Base-by-base conservation (phyloP, 2,888 invertebrate species). In the Mythimna vitellina region DNA sequence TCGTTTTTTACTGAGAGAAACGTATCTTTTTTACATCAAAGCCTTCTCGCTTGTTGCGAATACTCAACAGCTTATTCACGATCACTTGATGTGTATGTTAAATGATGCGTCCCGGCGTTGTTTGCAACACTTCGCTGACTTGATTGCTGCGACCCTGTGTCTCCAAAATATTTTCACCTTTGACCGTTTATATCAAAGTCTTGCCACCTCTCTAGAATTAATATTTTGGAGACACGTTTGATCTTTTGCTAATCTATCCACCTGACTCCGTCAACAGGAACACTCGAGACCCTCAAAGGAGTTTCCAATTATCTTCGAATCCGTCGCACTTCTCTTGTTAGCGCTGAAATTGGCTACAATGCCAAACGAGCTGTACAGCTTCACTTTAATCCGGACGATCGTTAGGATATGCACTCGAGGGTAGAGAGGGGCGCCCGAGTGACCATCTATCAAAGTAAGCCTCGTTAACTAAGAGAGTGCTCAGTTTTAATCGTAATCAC, bases 381-480 rank as follows among this genome's bases (percentile, higher is more conserved):
- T 74, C 63, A 65, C 75, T 82, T 77, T 81, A 80, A 77, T 80
- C 73, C 73, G 71, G 75, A 70, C 73, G 79, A 76, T 85, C 86
- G 83, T 88, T 87, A 87, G 78, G 77, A 71, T 75, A 79, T 86
- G 83, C 85, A 76, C 83, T 85, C 80, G 58, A 80, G 71, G 74
- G 58, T 76, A 77, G 73, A 82, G 80, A 70, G 82, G 76, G 73
- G 77, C 35, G 32, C 64, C 78, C 77, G 81, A 82, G 82, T 85
- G 88, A 86, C 88, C 89, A 91, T 92, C 91, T 87, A 87, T 92
- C 92, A 90, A 85, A 69, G 86, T 84, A 87, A 90, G 92, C 88
- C 89, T 92, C 92, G 90, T 92, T 92, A 92, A 86, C 88, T 88
- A 84, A 85, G 84, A 87, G 85, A 83, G 88, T 87, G 82, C 86